Evolutionary conservation across 2,888 invertebrate species (phyloP), one percentile per base, ranked within the genome.

Genomic region (Neoscelio sp.): DNA sequence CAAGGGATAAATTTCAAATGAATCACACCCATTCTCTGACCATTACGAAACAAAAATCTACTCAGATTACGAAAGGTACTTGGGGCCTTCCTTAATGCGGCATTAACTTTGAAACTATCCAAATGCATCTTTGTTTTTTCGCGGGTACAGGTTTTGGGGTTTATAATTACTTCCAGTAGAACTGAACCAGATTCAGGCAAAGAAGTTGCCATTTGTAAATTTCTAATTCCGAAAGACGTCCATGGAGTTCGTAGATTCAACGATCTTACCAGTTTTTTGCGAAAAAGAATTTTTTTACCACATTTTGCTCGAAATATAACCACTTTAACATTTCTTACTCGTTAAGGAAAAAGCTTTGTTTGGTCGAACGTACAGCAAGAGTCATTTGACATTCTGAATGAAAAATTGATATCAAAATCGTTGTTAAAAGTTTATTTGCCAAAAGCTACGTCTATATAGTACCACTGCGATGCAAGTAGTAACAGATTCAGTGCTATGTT

Each of bases 241-340:
- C 20, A 65, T 42, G 38, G 30, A 50, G 4, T 76, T 76, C 38
- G 73, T 48, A 2, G 33, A 73, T 38, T 52, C 60, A 1, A 28
- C 28, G 3, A 73, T 68, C 18, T 42, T 17, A 42, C 40, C 0
- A 65, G 78, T n/a, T 82, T 78, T 28, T 68, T 42, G n/a, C n/a
- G n/a, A n/a, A n/a, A n/a, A n/a, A 40, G 65, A 13, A n/a, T 50
- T 0, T 54, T 54, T 8, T 20, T 67, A 8, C 67, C 54, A 1
- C 2, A 23, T 17, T 54, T 26, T 33, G 38, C 54, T 0, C 26
- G 12, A 12, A 67, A 33, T 12, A 35, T 56, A 4, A 7, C 35
- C 0, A 54, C 54, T 0, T 17, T 67, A 10, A 40, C 17, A 1
- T 8, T 5, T 0, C 7, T 56, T 0, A 67, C 56, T 0, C 28